Evolutionary conservation across 2,797 vertebrate species (phyloP).

Genomic region (Phaenicophaeus curvirostris): DNA sequence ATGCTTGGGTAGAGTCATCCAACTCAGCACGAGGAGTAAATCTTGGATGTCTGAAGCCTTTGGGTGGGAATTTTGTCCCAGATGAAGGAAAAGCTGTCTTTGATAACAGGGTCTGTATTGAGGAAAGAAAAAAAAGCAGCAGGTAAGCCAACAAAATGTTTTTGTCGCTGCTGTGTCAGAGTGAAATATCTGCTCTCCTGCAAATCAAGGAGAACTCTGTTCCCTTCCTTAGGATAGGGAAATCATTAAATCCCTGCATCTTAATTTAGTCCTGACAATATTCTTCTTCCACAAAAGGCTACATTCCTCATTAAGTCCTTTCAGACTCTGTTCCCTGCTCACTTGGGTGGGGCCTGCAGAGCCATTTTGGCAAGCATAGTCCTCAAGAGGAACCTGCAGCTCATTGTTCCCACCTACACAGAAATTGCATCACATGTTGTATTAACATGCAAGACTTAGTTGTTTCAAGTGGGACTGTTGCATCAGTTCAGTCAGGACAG

Average conservation of each 20-base stretch:
- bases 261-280: neutral
- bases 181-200: neutral
- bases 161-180: neutral
- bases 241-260: neutral
- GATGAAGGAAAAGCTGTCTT: slow-evolving; percentile 80
- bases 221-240: neutral
- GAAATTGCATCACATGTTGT: neutral
- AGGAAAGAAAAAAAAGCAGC: fast-evolving
- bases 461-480: neutral
- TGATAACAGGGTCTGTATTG: slow-evolving; percentile 82
- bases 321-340: neutral
- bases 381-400: neutral
- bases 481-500: neutral
- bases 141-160: neutral
- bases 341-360: neutral
- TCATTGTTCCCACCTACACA: neutral
- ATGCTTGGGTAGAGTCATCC: slow-evolving; percentile 65
- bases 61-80: slow-evolving; percentile 68
- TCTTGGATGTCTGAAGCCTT: slow-evolving; percentile 70
- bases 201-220: neutral
- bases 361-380: neutral
- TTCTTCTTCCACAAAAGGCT: neutral
- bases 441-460: neutral
- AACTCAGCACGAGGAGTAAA: slow-evolving; percentile 57
- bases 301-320: neutral